phyloP scores from a whole-genome alignment of 2,113 vertebrate species.

The Oryctolagus cuniculus region mOryCun1.1 NC_091446.1:61802501-61803000 shows the following conservation, averaged over 20 bases:
- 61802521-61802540: constrained; percentile 86
- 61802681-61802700: constrained; percentile 42
- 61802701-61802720: neutral
- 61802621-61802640: constrained; percentile 84
- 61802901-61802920: constrained; percentile 30
- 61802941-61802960: neutral
- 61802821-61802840: constrained; percentile 70
- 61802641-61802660: constrained; percentile 77
- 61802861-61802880: constrained; percentile 53
- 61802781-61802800: constrained; percentile 85
- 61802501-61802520: constrained; percentile 91
- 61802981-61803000: constrained; percentile 86
- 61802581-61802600: constrained; percentile 77
- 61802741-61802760: constrained; percentile 73
- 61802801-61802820: constrained; percentile 78
- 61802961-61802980: constrained; percentile 69
- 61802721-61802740: constrained; percentile 21
- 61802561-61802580: constrained; percentile 82
- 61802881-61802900: constrained; percentile 32
- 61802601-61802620: constrained; percentile 85
- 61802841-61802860: constrained; percentile 16
- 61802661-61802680: constrained; percentile 70
- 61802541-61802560: constrained; percentile 87
- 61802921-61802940: constrained; percentile 60
- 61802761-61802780: constrained; percentile 84